Evolutionary conservation across 1,140 invertebrate genomes (phyloP).

Genomic region (Pogonomyrmex barbatus): DNA sequence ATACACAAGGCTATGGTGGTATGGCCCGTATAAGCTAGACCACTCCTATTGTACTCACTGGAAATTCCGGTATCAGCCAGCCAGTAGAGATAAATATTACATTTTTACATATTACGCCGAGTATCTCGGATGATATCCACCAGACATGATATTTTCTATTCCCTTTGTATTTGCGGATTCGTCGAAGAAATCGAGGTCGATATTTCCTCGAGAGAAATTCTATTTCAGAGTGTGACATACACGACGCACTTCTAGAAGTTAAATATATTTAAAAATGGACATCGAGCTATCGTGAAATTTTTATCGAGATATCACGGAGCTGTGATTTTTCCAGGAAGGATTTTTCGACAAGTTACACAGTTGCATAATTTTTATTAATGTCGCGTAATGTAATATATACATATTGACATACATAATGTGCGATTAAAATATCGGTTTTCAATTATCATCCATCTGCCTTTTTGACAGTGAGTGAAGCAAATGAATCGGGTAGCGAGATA

Average conservation of each 20-base stretch:
- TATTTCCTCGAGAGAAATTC: background rate
- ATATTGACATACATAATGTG: background rate
- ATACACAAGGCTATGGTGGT: constrained; percentile 1
- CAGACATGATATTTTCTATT: background rate
- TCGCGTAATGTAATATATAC: background rate
- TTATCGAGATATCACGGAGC: background rate
- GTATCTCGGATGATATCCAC: background rate
- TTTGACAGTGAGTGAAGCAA: background rate
- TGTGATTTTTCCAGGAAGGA: background rate
- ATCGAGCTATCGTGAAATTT: background rate
- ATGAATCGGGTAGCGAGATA: constrained; percentile 37
- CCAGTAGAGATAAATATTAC: constrained; percentile 52
- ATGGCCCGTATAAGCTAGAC: constrained; percentile 29
- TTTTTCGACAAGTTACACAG: background rate
- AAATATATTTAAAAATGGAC: background rate
- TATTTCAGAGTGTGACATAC: background rate
- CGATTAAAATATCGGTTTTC: constrained; percentile 27
- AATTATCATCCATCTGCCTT: constrained; percentile 8
- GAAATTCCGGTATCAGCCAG: constrained; percentile 48
- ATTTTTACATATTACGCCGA: constrained; percentile 51
- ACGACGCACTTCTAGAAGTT: background rate
- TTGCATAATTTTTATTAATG: background rate
- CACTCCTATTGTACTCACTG: constrained; percentile 48
- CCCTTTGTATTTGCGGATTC: background rate
- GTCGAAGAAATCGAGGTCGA: background rate